phyloP scores from a whole-genome alignment of 2,888 invertebrate genomes.

The Scaptomyza flava region DNA sequence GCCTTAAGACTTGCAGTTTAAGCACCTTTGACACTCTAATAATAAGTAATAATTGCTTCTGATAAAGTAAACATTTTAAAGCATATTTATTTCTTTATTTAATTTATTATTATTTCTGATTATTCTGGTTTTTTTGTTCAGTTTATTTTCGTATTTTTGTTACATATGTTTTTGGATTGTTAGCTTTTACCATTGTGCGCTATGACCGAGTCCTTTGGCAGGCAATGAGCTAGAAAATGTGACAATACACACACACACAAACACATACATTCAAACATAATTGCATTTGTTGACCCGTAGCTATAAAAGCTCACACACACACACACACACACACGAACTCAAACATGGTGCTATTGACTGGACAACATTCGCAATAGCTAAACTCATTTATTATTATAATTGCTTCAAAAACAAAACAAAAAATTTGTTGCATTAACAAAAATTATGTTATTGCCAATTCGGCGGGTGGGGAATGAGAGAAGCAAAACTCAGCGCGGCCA shows the following conservation, averaged over 20 bases:
- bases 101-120: no score
- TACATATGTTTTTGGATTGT: no score
- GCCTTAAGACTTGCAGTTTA: no score
- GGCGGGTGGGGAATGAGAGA: slow-evolving; percentile 12
- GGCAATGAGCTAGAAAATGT: slow-evolving; percentile 52
- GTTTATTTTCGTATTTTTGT: no score
- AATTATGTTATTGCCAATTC: slow-evolving; percentile 34
- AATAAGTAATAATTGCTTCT: no score
- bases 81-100: neutral
- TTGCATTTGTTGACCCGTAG: slow-evolving; percentile 20
- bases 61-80: no score
- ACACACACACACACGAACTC: neutral
- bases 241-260: slow-evolving; percentile 1
- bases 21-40: no score
- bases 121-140: no score
- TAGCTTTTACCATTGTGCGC: neutral
- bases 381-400: slow-evolving; percentile 76
- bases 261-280: neutral
- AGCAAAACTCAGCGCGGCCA: slow-evolving; percentile 33
- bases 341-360: neutral
- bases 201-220: neutral
- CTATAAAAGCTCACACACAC: slow-evolving; percentile 19
- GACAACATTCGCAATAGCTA: slow-evolving; percentile 36
- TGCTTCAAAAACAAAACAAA: slow-evolving; percentile 44
- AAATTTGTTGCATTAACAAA: slow-evolving; percentile 42